Conservation (phyloP, 2,113 vertebrate species). For the Crocuta crocuta region DNA sequence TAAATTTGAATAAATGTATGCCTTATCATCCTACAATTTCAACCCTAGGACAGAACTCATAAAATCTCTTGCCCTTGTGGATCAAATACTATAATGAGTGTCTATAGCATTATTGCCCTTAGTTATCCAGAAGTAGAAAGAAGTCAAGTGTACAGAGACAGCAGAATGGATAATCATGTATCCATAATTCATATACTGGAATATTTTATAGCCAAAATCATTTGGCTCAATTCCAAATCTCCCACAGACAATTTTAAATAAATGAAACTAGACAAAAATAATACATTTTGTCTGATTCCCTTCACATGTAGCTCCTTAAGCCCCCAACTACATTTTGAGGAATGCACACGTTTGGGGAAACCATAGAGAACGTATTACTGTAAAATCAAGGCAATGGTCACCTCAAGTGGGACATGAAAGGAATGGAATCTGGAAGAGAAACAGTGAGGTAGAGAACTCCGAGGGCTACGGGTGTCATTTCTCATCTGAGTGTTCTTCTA, state of each 20-base stretch:
- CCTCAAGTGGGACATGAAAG: not conserved
- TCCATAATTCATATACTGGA: not conserved
- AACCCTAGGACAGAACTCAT: not conserved
- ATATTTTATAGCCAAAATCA: conserved; percentile 19
- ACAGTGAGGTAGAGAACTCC: fast-evolving
- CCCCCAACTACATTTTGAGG: not conserved
- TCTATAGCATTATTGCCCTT: not conserved
- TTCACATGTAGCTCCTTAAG: not conserved
- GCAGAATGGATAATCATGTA: not conserved
- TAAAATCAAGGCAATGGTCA: not conserved
- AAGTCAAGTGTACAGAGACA: not conserved
- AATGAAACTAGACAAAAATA: not conserved
- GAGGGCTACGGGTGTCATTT: not conserved
- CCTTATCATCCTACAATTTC: not conserved
- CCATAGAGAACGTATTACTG: not conserved
- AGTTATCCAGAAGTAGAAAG: conserved; percentile 35
- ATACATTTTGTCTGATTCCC: not conserved
- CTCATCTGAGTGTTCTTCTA: not conserved
- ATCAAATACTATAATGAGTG: not conserved
- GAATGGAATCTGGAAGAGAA: not conserved
- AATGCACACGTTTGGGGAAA: not conserved
- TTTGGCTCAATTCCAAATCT: not conserved
- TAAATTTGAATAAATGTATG: not conserved
- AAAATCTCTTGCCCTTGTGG: not conserved
- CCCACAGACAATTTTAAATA: not conserved